These are phyloP conservation scores for Nomada hirtipes DNA, from an alignment of 2,888 invertebrate genomes.

Conservation along the genomic window DNA sequence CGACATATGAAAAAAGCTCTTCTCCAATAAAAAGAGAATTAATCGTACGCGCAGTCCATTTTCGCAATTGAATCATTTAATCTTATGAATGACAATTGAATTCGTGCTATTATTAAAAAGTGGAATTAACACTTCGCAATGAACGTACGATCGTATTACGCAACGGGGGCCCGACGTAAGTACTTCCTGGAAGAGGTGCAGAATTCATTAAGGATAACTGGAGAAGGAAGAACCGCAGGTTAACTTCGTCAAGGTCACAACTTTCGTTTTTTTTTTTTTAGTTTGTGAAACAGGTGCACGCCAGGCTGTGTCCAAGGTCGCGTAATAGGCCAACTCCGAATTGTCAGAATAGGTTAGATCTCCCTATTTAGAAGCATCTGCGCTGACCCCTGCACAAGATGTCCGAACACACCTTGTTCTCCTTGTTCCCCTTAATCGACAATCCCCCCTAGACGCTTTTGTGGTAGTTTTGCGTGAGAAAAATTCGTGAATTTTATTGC, in stretches of 20 bases:
- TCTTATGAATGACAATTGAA: too few species aligned
- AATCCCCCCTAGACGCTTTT: background rate
- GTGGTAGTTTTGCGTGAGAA: background rate
- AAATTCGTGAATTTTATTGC: background rate
- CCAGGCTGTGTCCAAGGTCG: slow-evolving; percentile 68
- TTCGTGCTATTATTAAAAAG: too few species aligned
- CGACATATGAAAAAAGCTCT: too few species aligned
- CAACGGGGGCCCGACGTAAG: slow-evolving; percentile 11
- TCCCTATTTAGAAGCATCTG: slow-evolving; percentile 28
- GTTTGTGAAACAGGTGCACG: slow-evolving; percentile 69
- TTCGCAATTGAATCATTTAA: too few species aligned
- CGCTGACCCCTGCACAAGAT: background rate
- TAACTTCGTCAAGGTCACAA: slow-evolving; percentile 47
- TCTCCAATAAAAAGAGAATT: too few species aligned
- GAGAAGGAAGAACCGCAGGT: slow-evolving; percentile 30
- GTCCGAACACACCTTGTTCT: slow-evolving; percentile 22
- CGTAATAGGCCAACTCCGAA: slow-evolving; percentile 36
- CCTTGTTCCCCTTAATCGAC: background rate
- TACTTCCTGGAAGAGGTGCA: slow-evolving; percentile 43
- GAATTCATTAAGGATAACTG: slow-evolving; percentile 45
- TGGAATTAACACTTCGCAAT: too few species aligned
- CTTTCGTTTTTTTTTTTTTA: slow-evolving; percentile 43
- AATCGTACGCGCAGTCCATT: too few species aligned
- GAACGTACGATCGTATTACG: background rate
- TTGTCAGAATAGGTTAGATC: slow-evolving; percentile 15